Evolutionary conservation across 2,797 vertebrate species (phyloP).

Genomic region (Micromesistius poutassou): DNA sequence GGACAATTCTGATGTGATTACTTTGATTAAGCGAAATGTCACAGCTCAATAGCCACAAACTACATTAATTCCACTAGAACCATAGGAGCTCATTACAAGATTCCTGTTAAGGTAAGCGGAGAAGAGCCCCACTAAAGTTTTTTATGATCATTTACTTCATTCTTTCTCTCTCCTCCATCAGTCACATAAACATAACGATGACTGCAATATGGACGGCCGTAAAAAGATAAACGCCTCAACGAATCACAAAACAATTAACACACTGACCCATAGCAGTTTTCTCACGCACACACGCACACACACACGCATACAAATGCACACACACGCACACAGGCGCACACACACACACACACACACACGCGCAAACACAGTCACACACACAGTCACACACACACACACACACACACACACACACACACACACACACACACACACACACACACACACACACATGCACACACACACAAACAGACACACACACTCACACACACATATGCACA

Average conservation of each 20-base stretch:
- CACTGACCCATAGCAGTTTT: conserved; percentile 54
- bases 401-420: too few relatives aligned
- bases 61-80: background rate
- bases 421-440: too few relatives aligned
- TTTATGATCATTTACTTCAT: conserved; percentile 42
- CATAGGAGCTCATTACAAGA: conserved; percentile 9
- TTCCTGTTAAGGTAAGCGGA: conserved; percentile 24
- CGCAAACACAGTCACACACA: background rate
- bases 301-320: too few relatives aligned
- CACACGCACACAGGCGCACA: too few relatives aligned
- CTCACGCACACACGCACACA: background rate
- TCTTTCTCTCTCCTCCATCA: background rate
- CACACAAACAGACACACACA: too few relatives aligned
- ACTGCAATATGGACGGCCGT: conserved; percentile 32
- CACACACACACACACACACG: background rate
- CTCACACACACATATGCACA: background rate
- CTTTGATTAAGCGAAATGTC: conserved; percentile 8
- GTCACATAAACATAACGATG: conserved; percentile 32
- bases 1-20: conserved; percentile 1
- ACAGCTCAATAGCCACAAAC: conserved; percentile 12
- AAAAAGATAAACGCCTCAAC: conserved; percentile 42
- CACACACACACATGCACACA: too few relatives aligned
- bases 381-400: background rate
- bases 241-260: conserved; percentile 63
- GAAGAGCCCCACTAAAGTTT: conserved; percentile 5